Conservation (phyloP, 1,140 invertebrate genomes). For the Sitodiplosis mosellana region DNA sequence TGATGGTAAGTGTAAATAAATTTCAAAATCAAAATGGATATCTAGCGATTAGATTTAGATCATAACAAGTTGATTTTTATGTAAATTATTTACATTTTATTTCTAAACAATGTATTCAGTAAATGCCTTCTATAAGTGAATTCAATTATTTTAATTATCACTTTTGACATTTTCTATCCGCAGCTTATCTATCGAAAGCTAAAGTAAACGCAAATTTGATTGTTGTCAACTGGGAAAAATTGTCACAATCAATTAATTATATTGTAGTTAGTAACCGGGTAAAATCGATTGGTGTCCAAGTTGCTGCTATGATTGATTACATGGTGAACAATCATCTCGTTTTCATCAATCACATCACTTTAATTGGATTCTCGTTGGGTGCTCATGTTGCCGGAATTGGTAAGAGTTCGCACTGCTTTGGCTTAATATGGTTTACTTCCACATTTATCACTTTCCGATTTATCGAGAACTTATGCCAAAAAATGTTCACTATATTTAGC, state of each 20-base stretch:
- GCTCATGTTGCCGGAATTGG: conserved; percentile 19
- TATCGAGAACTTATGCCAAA: too few relatives aligned
- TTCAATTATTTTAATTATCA: background rate
- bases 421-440: too few relatives aligned
- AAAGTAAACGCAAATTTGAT: conserved; percentile 11
- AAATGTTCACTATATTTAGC: background rate
- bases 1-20: too few relatives aligned
- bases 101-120: too few relatives aligned
- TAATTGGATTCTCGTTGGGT: conserved; percentile 14
- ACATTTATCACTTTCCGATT: too few relatives aligned
- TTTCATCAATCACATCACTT: background rate
- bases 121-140: too few relatives aligned
- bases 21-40: too few relatives aligned
- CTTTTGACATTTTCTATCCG: conserved; percentile 12
- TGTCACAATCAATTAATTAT: background rate
- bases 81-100: too few relatives aligned
- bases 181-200: conserved; percentile 27
- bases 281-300: background rate
- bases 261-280: background rate
- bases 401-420: too few relatives aligned
- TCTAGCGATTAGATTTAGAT: too few relatives aligned
- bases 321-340: background rate
- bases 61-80: too few relatives aligned
- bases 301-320: background rate
- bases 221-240: background rate